Percentiles rank a stretch among this genome's conserved stretches.
Conservation (phyloP, 2,888 invertebrate species). For the Oscheius sp. region DNA sequence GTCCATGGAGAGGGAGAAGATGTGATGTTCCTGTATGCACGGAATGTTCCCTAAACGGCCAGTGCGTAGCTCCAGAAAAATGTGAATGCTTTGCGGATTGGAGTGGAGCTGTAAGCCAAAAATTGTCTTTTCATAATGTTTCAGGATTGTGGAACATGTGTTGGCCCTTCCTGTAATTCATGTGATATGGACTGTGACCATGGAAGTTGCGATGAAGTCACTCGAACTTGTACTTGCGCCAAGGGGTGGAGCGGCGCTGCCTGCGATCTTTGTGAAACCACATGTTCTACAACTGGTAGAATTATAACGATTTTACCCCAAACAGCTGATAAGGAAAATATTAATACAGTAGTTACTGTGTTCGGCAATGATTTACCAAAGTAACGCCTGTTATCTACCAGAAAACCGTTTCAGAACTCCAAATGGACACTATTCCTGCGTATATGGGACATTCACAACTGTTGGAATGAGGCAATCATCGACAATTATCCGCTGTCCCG, state of each 20-base stretch:
- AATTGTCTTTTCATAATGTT: not conserved
- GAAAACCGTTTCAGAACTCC: conserved; percentile 41
- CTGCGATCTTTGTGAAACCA: conserved; percentile 62
- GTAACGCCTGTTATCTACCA: conserved; percentile 3
- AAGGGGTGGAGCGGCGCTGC: conserved; percentile 63
- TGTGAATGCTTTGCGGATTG: conserved; percentile 57
- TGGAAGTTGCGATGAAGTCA: conserved; percentile 51
- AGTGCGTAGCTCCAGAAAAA: conserved; percentile 44
- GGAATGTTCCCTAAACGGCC: conserved; percentile 55
- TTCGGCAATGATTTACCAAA: conserved; percentile 44
- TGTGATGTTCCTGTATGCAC: conserved; percentile 47
- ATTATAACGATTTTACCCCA: conserved; percentile 52
- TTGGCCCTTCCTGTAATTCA: conserved; percentile 42
- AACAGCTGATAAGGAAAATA: conserved; percentile 47
- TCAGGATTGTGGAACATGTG: conserved; percentile 42
- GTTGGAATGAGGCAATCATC: conserved; percentile 46
- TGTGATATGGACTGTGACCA: conserved; percentile 66
- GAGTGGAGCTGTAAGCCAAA: conserved; percentile 41
- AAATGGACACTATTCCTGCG: conserved; percentile 48
- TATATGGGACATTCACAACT: conserved; percentile 46
- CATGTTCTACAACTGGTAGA: conserved; percentile 11
- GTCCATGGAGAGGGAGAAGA: conserved; percentile 48
- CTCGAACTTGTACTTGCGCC: conserved; percentile 56
- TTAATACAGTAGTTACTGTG: conserved; percentile 51
- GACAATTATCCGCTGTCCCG: conserved; percentile 45